phyloP scores from a whole-genome alignment of 2,113 vertebrate genomes.

The Lota lota region DNA sequence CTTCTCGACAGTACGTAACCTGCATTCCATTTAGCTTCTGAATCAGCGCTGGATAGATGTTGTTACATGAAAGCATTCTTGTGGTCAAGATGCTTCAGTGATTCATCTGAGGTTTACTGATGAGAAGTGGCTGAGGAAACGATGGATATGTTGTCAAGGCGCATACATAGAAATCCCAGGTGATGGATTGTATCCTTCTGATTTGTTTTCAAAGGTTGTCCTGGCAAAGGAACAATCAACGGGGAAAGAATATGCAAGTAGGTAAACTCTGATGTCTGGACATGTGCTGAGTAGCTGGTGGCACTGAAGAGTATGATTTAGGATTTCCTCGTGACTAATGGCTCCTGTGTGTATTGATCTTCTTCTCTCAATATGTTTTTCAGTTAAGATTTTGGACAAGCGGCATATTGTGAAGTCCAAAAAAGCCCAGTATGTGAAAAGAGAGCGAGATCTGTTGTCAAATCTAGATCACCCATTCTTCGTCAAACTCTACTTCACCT shows the following conservation, averaged over 20 bases:
- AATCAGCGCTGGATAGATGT: constrained; percentile 45
- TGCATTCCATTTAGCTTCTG: constrained; percentile 41
- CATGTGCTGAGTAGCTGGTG: neutral
- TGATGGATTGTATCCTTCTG: neutral
- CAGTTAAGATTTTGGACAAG: constrained; percentile 99
- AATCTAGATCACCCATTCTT: constrained; percentile 97
- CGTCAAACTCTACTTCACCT: constrained; percentile 98
- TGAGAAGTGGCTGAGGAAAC: constrained; percentile 11
- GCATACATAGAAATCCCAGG: constrained; percentile 20
- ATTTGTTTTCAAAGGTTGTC: constrained; percentile 80
- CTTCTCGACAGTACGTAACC: constrained; percentile 89
- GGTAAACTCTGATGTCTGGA: constrained; percentile 61
- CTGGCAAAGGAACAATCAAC: constrained; percentile 91
- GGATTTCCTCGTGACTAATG: neutral
- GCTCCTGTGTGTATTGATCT: neutral
- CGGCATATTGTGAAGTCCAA: constrained; percentile 99
- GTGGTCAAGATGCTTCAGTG: constrained; percentile 51
- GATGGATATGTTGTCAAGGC: constrained; percentile 1
- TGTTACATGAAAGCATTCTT: constrained; percentile 60
- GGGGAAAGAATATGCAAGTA: constrained; percentile 97
- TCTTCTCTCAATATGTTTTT: constrained; percentile 29
- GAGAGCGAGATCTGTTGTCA: constrained; percentile 97
- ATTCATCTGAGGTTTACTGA: constrained; percentile 41
- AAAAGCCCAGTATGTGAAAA: constrained; percentile 95
- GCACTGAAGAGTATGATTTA: too few relatives aligned